A percentile compares a stretch with the other conserved stretches of the same genome.
Evolutionary conservation across 2,888 invertebrate species (phyloP).

Genomic region (Caradrina kadenii): DNA sequence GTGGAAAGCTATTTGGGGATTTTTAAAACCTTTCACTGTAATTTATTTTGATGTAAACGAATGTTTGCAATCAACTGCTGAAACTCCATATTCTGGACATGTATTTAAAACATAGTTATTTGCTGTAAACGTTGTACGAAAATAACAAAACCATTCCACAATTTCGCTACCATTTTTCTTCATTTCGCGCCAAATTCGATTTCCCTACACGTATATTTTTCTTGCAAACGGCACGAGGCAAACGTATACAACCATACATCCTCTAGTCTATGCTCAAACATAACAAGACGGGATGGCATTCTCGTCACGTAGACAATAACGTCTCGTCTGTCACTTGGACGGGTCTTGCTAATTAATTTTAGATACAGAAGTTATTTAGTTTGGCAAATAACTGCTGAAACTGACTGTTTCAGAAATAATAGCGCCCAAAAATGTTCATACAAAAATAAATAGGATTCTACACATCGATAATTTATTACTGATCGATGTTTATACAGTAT

Average conservation of each 20-base stretch:
- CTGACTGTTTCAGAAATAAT: neutral
- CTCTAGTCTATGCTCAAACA: constrained; percentile 42
- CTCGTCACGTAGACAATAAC: constrained; percentile 64
- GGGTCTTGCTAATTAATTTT: constrained; percentile 59
- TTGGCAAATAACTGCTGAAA: constrained; percentile 9
- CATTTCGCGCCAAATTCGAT: constrained; percentile 60
- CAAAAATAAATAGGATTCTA: no score
- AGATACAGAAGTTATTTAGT: constrained; percentile 30
- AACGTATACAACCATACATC: constrained; percentile 56
- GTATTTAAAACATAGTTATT: constrained; percentile 32
- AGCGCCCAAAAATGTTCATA: no score
- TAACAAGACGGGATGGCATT: constrained; percentile 50
- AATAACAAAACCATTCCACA: constrained; percentile 30
- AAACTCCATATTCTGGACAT: neutral
- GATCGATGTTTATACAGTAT: neutral
- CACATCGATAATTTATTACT: no score
- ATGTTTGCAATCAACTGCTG: constrained; percentile 30
- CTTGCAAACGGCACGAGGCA: constrained; percentile 49
- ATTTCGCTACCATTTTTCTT: constrained; percentile 45
- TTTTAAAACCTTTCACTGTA: constrained; percentile 47
- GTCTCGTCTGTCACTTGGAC: constrained; percentile 62
- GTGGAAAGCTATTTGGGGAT: constrained; percentile 47
- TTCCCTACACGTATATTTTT: constrained; percentile 53
- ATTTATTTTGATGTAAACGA: constrained; percentile 32
- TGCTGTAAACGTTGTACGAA: constrained; percentile 8